Base-by-base conservation (phyloP, 2,888 invertebrate genomes). In the Lucinisca nassula region DNA sequence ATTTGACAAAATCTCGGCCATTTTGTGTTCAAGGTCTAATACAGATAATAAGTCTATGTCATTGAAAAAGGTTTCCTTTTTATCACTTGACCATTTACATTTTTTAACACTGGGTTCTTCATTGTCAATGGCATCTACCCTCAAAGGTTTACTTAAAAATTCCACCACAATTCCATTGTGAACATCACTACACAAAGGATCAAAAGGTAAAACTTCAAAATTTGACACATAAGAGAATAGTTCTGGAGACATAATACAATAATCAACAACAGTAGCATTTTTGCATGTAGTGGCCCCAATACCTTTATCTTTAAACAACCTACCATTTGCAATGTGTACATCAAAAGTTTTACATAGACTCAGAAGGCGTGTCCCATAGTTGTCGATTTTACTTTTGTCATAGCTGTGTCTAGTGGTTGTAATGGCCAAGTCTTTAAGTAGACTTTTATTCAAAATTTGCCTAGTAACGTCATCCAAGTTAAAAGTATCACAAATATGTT, bases 151-250 rank as follows among this genome's bases (percentile, higher is more conserved):
- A 21, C 67, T 67, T 67, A 67, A 35, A 35, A 67, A 67, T 17
- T 67, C 67, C 10, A 67, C 67, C 21, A 35, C 67, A 67, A 67
- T 67, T 3, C 67, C 32, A 35, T 67, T 67, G n/a, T 67, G 67
- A 35, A 67, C 67, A 67, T 67, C 32, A 67, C 32, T 67, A 35
- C 32, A 21, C 35, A 67, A 67, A 17, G 67, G 67, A 30, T 67
- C 67, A 67, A 67, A 67, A 14, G 67, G 35, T 35, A 67, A 67
- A 67, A 67, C 35, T 67, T 67, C 67, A 67, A 67, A 67, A 35
- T 67, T 17, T 35, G 67, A 32, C 8, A 67, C 67, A 35, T 67
- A 67, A 14, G 35, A 67, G 17, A 67, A 35, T 4, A 61, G n/a
- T 51, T 51, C 51, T 21, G 51, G 51, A n/a, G 51, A 51, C 51